Conservation (phyloP, 2,888 invertebrate species). For the Drosophila algonquin region DNA sequence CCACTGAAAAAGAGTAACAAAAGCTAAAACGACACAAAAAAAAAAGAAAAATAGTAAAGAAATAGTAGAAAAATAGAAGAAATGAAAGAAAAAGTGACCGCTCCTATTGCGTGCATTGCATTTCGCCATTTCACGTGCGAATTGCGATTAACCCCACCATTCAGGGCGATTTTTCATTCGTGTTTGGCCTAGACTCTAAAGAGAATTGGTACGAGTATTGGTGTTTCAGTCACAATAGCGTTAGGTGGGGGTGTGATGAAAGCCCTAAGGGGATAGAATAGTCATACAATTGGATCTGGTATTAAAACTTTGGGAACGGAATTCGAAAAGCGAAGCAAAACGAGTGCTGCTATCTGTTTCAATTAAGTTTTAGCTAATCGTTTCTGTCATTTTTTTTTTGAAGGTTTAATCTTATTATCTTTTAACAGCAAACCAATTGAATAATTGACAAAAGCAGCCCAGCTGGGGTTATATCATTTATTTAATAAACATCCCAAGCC, state of each 20-base stretch:
- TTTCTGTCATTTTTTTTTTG: neutral
- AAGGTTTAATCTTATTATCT: neutral
- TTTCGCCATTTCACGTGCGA: conserved; percentile 5
- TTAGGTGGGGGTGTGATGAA: neutral
- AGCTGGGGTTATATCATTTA: no score
- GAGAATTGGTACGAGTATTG: neutral
- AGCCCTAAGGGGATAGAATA: neutral
- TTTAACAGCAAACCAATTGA: neutral
- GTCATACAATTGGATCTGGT: neutral
- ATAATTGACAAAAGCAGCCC: no score
- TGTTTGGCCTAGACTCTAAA: conserved; percentile 22
- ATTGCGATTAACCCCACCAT: conserved; percentile 57
- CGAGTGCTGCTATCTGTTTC: neutral
- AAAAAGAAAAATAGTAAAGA: neutral
- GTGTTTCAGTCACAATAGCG: no score
- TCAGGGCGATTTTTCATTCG: conserved; percentile 25
- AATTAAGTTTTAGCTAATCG: neutral
- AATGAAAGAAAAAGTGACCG: conserved; percentile 15
- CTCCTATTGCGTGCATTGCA: conserved; percentile 19
- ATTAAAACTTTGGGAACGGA: neutral
- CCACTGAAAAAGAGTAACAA: conserved; percentile 5
- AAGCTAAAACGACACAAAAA: neutral
- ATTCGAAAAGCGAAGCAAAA: neutral
- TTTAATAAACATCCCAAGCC: no score
- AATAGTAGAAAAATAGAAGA: neutral